These are phyloP conservation scores for Aelia acuminata DNA, from an alignment of 2,888 invertebrate species.

Conservation along the genomic window DNA sequence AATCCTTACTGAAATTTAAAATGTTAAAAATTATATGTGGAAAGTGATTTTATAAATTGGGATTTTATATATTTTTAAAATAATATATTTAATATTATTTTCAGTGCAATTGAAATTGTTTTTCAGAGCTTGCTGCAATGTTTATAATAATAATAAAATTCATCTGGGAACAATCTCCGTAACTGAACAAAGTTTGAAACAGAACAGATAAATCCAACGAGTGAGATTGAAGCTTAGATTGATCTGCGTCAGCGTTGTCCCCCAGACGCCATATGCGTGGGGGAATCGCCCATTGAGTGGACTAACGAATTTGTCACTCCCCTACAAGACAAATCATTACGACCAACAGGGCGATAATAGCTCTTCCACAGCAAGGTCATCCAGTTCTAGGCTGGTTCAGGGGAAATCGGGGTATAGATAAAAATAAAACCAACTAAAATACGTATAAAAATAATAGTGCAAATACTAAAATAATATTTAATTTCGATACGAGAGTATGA, in stretches of 20 bases:
- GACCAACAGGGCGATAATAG: neutral
- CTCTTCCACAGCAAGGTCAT: neutral
- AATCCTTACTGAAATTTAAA: too few relatives aligned
- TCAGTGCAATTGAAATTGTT: too few relatives aligned
- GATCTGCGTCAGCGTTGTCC: conserved; percentile 17
- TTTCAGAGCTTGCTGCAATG: too few relatives aligned
- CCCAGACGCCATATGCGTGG: conserved; percentile 19
- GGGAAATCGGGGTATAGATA: neutral
- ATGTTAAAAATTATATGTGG: too few relatives aligned
- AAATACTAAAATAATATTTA: too few relatives aligned
- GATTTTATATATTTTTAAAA: too few relatives aligned
- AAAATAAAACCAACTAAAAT: neutral
- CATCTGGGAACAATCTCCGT: neutral
- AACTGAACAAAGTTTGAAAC: neutral
- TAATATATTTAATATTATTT: too few relatives aligned
- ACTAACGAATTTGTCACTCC: conserved; percentile 50
- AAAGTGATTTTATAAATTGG: too few relatives aligned
- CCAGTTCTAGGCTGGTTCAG: neutral
- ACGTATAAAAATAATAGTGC: too few relatives aligned
- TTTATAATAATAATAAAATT: too few relatives aligned
- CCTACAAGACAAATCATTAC: conserved; percentile 39
- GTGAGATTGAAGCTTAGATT: neutral
- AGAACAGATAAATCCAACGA: neutral
- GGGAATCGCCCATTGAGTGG: conserved; percentile 34
- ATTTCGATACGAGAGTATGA: too few relatives aligned